phyloP scores from a whole-genome alignment of 2,113 vertebrate species.

The Daboia siamensis region DNA sequence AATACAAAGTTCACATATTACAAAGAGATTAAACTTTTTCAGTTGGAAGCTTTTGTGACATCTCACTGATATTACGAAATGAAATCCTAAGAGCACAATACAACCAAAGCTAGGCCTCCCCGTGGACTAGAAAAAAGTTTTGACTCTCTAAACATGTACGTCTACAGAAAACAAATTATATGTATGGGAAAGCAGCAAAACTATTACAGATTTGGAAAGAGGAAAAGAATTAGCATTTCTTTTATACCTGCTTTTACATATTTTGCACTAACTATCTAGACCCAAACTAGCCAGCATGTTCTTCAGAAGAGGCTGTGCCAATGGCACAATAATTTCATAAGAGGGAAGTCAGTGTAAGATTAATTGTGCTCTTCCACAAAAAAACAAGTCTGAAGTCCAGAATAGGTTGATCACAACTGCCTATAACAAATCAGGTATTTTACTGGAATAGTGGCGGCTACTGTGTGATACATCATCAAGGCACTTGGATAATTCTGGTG shows the following conservation, averaged over 20 bases:
- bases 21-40: neutral
- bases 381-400: neutral
- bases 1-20: neutral
- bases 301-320: neutral
- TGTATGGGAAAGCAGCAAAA: neutral
- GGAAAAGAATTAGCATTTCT: neutral
- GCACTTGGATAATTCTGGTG: neutral
- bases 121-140: neutral
- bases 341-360: neutral
- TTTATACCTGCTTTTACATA: neutral
- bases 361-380: neutral
- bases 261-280: neutral
- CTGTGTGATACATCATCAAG: neutral
- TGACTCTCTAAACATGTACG: neutral
- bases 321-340: neutral
- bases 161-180: neutral
- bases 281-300: neutral
- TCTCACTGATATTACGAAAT: constrained; percentile 10
- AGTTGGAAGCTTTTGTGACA: neutral
- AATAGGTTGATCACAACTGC: neutral
- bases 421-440: neutral
- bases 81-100: neutral
- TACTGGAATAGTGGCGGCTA: neutral
- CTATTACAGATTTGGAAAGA: neutral
- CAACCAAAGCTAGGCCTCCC: neutral